A percentile compares a stretch with the other conserved stretches of the same genome.
Evolutionary conservation across 2,888 invertebrate species (phyloP).

Genomic region (Argyresthia goedartella): DNA sequence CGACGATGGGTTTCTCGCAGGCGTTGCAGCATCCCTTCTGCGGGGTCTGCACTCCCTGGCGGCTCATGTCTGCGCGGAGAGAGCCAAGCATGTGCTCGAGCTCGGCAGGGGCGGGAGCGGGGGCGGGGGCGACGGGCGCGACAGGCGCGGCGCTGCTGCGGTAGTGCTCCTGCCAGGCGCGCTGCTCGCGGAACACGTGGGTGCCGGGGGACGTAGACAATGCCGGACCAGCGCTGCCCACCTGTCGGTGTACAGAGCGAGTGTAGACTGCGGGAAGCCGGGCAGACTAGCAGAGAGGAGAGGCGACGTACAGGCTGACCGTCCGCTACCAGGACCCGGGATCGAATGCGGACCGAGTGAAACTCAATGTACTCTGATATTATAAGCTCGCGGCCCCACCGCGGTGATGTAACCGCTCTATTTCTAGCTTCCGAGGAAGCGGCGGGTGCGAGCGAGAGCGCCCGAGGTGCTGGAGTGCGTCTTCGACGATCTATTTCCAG

Average conservation of each 20-base stretch:
- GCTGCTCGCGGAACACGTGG: conserved; percentile 75
- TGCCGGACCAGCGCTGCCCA: conserved; percentile 54
- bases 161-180: conserved; percentile 66
- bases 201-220: conserved; percentile 42
- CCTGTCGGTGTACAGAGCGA: conserved; percentile 26
- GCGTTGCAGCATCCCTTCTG: conserved; percentile 99
- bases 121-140: conserved; percentile 32
- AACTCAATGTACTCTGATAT: conserved; percentile 69
- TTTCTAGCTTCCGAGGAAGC: conserved; percentile 45
- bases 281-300: neutral
- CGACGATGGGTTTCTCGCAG: conserved; percentile 99
- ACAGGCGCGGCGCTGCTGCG: conserved; percentile 41
- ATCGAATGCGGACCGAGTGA: conserved; percentile 62
- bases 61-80: conserved; percentile 96
- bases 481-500: conserved; percentile 64
- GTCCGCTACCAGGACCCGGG: conserved; percentile 44
- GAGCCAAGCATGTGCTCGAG: conserved; percentile 92
- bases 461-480: conserved; percentile 42
- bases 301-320: conserved; percentile 46
- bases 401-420: conserved; percentile 66
- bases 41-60: conserved; percentile 98
- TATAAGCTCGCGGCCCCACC: conserved; percentile 64
- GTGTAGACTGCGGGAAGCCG: neutral
- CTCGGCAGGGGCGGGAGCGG: conserved; percentile 69
- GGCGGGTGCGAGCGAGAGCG: conserved; percentile 36